Evolutionary conservation across 92 coral and sea anemone species (phyloP), one percentile per base, ranked within the genome.

Genomic region (Actinostola sp.): DNA sequence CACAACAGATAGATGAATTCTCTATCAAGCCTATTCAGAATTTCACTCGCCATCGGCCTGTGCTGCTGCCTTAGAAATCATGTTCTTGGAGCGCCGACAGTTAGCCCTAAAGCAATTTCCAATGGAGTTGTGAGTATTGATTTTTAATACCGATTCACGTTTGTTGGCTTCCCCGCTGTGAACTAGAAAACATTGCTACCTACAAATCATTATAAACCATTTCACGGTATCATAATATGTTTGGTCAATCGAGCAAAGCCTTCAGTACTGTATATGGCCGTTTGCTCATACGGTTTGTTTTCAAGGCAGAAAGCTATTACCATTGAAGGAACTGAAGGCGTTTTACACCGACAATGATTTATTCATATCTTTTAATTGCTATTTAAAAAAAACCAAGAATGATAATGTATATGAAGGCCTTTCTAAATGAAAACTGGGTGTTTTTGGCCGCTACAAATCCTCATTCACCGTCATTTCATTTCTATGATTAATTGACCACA

Each of bases 401-500:
- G 42, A 11, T 36, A 4, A 4, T 36, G n/a, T n/a, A n/a, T 36
- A 4, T 36, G 42, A 4, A 36, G 4, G 42, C 11, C 42, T 36
- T 36, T 36, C 11, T 36, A 36, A 36, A 4, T 36, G 42, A 36
- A 25, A 53, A 53, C 11, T 7, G 59, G 27, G 59, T 57, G 39
- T 57, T 6, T 57, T 57, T 53, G 7, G 23, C 23, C 23, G 3
- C 2, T 13, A 13, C 53, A 3, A 19, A 46, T 46, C 3, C 23
- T 19, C 17, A 46, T 46, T 46, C 53, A 46, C 17, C 19, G 17
- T 13, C 53, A 13, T 13, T 13, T 46, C 15, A 46, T 13, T 46
- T 13, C 53, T 46, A 57, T 57, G 63, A 57, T 19, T 57, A 57
- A 57, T 57, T 57, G 39, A 57, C 63, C 63, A 26, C 63, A 53